Percentiles rank a stretch among this genome's conserved stretches.
Evolutionary conservation across 2,797 vertebrate genomes (phyloP).

Genomic region (Enteromius treurensis): DNA sequence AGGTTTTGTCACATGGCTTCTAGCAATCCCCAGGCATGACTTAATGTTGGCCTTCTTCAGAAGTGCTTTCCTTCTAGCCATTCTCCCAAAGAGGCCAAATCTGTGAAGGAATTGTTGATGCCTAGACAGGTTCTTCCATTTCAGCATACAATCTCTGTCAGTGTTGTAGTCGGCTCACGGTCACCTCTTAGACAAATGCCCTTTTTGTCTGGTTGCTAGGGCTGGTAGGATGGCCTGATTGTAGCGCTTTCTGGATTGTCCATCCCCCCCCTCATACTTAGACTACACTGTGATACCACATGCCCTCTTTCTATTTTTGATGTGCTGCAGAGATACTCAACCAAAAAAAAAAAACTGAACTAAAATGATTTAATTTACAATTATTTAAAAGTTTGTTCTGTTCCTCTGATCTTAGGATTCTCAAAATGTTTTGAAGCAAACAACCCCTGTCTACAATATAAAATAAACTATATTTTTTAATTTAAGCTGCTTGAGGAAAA

Average conservation of each 20-base stretch:
- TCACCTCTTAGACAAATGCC: constrained; percentile 20
- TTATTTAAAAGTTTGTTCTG: neutral
- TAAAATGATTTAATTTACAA: neutral
- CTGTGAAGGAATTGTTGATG: constrained; percentile 27
- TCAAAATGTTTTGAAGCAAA: neutral
- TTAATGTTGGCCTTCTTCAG: constrained; percentile 28
- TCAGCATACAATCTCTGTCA: constrained; percentile 35
- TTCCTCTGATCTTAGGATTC: neutral
- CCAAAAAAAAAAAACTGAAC: neutral
- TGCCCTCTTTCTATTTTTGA: constrained; percentile 3
- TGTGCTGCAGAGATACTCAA: neutral
- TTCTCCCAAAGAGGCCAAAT: constrained; percentile 16
- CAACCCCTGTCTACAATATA: neutral
- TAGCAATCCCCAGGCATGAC: constrained; percentile 39
- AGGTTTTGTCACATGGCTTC: constrained; percentile 46
- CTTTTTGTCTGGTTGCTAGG: neutral
- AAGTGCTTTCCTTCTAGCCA: constrained; percentile 26
- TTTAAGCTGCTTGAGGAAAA: neutral
- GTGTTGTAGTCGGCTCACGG: constrained; percentile 6
- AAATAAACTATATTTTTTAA: neutral
- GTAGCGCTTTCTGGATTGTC: neutral
- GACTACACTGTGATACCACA: neutral
- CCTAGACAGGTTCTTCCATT: constrained; percentile 24
- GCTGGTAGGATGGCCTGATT: constrained; percentile 4
- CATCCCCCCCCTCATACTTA: neutral